phyloP scores from a whole-genome alignment of 1,140 invertebrate species.

The Coelopa frigida region DNA sequence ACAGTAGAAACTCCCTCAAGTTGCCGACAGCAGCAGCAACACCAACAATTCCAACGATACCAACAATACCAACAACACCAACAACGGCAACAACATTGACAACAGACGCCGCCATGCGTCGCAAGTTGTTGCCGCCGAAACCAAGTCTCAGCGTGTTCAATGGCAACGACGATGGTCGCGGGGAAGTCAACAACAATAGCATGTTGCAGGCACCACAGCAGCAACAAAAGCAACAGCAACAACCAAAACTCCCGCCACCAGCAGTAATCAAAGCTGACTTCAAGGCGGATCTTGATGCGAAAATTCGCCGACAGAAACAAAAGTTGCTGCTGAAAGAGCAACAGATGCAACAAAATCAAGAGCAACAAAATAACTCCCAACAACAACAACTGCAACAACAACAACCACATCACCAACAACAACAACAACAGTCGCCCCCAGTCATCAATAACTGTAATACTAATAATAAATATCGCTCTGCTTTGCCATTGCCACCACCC shows the following conservation, averaged over 20 bases:
- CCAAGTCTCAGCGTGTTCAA: slow-evolving; percentile 33
- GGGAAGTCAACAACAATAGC: slow-evolving; percentile 8
- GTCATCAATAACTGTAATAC: slow-evolving; percentile 40
- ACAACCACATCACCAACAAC: slow-evolving; percentile 19
- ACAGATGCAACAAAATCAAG: slow-evolving; percentile 23
- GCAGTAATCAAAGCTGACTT: slow-evolving; percentile 35
- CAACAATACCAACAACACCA: slow-evolving; percentile 14
- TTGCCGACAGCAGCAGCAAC: slow-evolving; percentile 24
- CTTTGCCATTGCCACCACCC: slow-evolving; percentile 4
- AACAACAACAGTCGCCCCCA: slow-evolving; percentile 33
- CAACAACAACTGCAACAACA: slow-evolving; percentile 13
- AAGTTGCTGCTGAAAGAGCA: slow-evolving; percentile 34
- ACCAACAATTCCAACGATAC: slow-evolving; percentile 11
- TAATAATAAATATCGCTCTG: slow-evolving; percentile 28
- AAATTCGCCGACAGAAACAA: slow-evolving; percentile 36
- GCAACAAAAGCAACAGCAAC: slow-evolving; percentile 9
- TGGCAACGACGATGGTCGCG: slow-evolving; percentile 12
- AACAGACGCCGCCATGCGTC: slow-evolving; percentile 20
- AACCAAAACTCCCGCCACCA: slow-evolving; percentile 20
- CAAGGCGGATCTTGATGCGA: slow-evolving; percentile 39
- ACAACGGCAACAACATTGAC: slow-evolving; percentile 13
- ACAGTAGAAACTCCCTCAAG: slow-evolving; percentile 3
- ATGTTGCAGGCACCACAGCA: slow-evolving; percentile 9
- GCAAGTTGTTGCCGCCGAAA: slow-evolving; percentile 34
- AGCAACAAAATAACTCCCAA: slow-evolving; percentile 16